Evolutionary conservation across 2,797 vertebrate species (phyloP), one percentile per base, ranked within the genome.

Genomic region (Telmatherina bonti): DNA sequence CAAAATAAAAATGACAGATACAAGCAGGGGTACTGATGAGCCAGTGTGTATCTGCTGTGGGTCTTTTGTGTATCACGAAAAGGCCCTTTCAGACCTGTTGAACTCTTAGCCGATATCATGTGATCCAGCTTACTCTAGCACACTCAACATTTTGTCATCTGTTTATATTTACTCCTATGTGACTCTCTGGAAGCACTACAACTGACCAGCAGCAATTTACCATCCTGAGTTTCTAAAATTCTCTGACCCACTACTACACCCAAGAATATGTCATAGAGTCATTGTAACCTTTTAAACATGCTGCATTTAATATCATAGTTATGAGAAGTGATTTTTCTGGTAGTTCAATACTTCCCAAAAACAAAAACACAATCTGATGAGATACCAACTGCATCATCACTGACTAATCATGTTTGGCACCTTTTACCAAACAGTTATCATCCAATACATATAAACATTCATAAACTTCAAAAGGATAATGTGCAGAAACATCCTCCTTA

Each of bases 401-500:
- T 45, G 27, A 60, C n/a, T 29, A 10, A 4, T 45, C 26, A 43
- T 18, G 33, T 43, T 41, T 29, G 10, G 57, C 22, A 11, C 12
- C 3, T 65, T 66, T 16, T 8, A 38, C 8, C 9, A 22, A 12
- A 12, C n/a, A 29, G 27, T 52, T 41, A 10, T 35, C 35, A 16
- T 52, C 58, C 26, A 33, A 10, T 7, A 33, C 9, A 13, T 45
- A n/a, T n/a, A n/a, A n/a, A 31, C 22, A 45, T 52, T 58, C 38
- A 33, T 18, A 20, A 55, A 26, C n/a, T 55, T 59, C 16, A 55
- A 66, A 35, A 18, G 55, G 18, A 47, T 24, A 22, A 35, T 41
- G 54, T 78, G 36, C 16, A 30, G n/a, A 29, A 64, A 67, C 29
- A 64, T 16, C 55, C 60, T 30, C n/a, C 35, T 43, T 43, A 43